Percentiles rank a stretch among this genome's conserved stretches.
Conservation (phyloP, 2,113 vertebrate genomes). For the Hippolais icterina region DNA sequence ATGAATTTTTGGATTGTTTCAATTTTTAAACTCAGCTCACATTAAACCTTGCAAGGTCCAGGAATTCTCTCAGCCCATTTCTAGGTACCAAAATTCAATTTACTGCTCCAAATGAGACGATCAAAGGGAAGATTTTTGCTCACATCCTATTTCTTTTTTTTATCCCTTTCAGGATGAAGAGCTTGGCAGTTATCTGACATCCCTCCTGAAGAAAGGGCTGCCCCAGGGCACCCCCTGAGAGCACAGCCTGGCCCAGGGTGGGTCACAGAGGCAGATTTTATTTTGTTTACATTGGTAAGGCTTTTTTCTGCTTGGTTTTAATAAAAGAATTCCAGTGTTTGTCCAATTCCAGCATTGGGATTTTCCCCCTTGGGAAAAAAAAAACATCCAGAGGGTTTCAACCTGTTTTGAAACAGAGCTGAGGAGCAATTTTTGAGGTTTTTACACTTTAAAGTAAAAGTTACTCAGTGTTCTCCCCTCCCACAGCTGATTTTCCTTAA, state of each 20-base stretch:
- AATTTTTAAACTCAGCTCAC: background rate
- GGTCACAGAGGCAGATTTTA: background rate
- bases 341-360: background rate
- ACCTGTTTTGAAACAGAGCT: background rate
- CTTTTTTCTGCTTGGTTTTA: background rate
- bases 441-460: background rate
- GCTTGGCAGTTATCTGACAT: conserved; percentile 90
- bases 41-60: fast-evolving
- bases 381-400: background rate
- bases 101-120: fast-evolving
- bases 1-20: background rate
- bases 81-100: background rate
- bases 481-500: background rate
- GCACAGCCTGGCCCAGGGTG: fast-evolving
- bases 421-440: background rate
- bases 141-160: background rate
- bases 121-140: background rate
- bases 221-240: conserved; percentile 77
- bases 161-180: conserved; percentile 85
- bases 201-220: conserved; percentile 90
- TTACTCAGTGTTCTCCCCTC: background rate
- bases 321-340: background rate
- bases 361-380: too few relatives aligned
- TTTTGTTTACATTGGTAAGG: background rate
- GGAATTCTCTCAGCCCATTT: background rate